Percentiles rank a stretch among this genome's conserved stretches.
These are phyloP conservation scores for Sebastes dallii DNA, from an alignment of 2,797 vertebrate species.

Conservation along the genomic window DNA sequence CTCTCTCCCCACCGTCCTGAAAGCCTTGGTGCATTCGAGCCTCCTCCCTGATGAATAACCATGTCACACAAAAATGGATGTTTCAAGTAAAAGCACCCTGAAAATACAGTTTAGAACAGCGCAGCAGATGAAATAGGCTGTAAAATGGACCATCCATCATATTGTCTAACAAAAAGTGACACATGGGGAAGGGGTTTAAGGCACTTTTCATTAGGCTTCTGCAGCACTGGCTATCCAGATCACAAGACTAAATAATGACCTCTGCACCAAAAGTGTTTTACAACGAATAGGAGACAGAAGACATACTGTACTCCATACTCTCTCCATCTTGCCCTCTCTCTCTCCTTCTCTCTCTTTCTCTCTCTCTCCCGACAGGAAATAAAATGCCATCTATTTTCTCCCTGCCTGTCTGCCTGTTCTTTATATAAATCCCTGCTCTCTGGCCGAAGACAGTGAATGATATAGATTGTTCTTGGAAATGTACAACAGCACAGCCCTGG, in stretches of 20 bases:
- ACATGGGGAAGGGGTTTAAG: slow-evolving; percentile 70
- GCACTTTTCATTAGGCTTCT: slow-evolving; percentile 79
- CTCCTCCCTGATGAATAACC: slow-evolving; percentile 83
- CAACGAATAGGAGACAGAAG: slow-evolving; percentile 60
- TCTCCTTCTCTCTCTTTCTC: background rate
- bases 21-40: slow-evolving; percentile 65
- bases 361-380: slow-evolving; percentile 64
- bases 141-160: slow-evolving; percentile 86
- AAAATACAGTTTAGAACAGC: slow-evolving; percentile 85
- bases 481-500: slow-evolving; percentile 48
- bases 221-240: slow-evolving; percentile 72
- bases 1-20: slow-evolving; percentile 59
- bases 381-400: slow-evolving; percentile 74
- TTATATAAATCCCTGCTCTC: slow-evolving; percentile 73
- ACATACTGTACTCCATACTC: slow-evolving; percentile 57
- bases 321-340: slow-evolving; percentile 39
- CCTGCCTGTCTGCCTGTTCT: slow-evolving; percentile 61
- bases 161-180: slow-evolving; percentile 77
- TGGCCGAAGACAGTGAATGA: slow-evolving; percentile 74
- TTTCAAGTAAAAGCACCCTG: slow-evolving; percentile 83
- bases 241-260: slow-evolving; percentile 80
- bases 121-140: slow-evolving; percentile 81
- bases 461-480: slow-evolving; percentile 76
- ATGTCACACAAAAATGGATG: slow-evolving; percentile 84
- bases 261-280: slow-evolving; percentile 71